Evolutionary conservation across 2,797 vertebrate species (phyloP).

Genomic region (Myotis findleyi): DNA sequence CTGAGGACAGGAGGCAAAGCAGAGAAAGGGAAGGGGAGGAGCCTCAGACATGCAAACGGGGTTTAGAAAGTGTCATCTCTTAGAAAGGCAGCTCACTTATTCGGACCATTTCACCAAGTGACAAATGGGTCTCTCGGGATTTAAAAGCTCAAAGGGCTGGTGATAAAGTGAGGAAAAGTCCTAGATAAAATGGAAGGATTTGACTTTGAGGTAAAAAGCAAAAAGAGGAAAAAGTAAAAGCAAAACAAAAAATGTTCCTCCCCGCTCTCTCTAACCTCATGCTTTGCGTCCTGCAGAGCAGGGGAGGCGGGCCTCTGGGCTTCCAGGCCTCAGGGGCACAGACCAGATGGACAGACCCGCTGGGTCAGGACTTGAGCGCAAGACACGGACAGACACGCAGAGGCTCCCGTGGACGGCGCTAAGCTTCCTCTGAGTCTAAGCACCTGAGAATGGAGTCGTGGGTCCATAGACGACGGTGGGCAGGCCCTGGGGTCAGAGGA

Average conservation of each 20-base stretch:
- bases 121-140: not conserved
- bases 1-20: not conserved
- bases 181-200: not conserved
- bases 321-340: not conserved
- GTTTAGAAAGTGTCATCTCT: not conserved
- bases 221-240: not conserved
- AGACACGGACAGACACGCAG: rapidly evolving
- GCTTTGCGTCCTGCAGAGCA: not conserved
- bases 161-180: not conserved
- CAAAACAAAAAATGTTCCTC: not conserved
- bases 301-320: not conserved
- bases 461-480: rapidly evolving
- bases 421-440: not conserved
- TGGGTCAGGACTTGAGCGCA: not conserved
- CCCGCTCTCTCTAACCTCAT: not conserved
- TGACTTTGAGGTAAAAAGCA: not conserved
- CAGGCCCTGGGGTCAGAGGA: not conserved
- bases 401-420: rapidly evolving
- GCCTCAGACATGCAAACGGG: not conserved
- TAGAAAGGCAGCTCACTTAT: not conserved
- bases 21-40: not conserved
- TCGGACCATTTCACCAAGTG: not conserved
- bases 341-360: not conserved
- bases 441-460: not conserved
- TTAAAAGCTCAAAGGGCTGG: not conserved